phyloP scores from a whole-genome alignment of 2,113 vertebrate genomes.

The Microcebus lehilahytsara region DNA sequence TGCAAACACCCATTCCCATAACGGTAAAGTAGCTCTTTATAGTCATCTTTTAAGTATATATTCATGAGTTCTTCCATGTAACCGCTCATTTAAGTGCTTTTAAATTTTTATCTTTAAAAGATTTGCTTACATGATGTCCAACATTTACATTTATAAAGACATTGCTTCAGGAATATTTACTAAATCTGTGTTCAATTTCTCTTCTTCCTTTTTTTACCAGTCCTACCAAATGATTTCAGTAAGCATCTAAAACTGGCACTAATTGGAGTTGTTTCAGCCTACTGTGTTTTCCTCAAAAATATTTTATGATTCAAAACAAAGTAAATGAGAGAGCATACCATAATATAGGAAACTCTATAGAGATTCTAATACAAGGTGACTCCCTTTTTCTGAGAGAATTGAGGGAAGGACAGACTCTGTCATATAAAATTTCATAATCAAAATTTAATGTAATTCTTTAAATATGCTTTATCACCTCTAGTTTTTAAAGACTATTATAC shows the following conservation, averaged over 20 bases:
- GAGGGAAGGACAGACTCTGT: neutral
- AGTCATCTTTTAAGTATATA: neutral
- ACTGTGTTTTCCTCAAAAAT: constrained; percentile 1
- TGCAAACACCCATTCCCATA: neutral
- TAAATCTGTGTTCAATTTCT: neutral
- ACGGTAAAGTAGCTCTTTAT: neutral
- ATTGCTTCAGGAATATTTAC: neutral
- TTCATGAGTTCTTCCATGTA: neutral
- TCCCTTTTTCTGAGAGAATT: neutral
- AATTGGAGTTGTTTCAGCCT: neutral
- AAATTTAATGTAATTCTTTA: neutral
- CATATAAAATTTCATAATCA: neutral
- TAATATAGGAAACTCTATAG: neutral
- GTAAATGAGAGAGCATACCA: neutral
- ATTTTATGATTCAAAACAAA: neutral
- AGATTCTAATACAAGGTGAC: neutral
- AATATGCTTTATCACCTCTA: neutral
- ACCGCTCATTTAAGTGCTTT: neutral
- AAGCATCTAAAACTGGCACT: neutral
- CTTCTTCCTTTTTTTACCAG: neutral
- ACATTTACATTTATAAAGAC: neutral
- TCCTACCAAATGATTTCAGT: neutral
- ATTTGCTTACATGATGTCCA: neutral
- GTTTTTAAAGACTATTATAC: neutral
- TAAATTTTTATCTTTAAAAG: constrained; percentile 15